Conservation (phyloP, 2,113 vertebrate genomes). For the Gadus macrocephalus region DNA sequence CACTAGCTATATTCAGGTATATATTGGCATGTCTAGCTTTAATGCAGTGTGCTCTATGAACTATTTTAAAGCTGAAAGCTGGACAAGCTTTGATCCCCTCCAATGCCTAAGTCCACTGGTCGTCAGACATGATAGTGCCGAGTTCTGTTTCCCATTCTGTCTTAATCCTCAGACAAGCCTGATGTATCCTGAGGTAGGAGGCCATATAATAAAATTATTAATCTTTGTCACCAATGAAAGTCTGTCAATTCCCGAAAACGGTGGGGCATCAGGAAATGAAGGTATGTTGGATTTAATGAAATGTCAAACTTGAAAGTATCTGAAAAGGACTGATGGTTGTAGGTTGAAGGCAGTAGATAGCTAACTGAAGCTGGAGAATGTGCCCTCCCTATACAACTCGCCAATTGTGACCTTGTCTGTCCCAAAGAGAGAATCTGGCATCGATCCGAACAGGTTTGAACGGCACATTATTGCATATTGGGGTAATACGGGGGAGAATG, state of each 20-base stretch:
- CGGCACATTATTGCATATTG: conserved; percentile 10
- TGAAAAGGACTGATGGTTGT: conserved; percentile 1
- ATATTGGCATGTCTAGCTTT: conserved; percentile 15
- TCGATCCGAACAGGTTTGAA: conserved; percentile 4
- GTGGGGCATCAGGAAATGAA: conserved; percentile 6
- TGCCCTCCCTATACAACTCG: conserved; percentile 1
- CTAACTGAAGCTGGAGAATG: conserved; percentile 6
- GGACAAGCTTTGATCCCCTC: conserved; percentile 7
- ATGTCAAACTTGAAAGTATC: neutral
- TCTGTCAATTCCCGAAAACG: neutral
- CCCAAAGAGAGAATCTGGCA: conserved; percentile 15
- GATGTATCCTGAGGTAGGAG: conserved; percentile 9
- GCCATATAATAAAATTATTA: conserved; percentile 6
- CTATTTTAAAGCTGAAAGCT: conserved; percentile 16
- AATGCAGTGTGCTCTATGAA: conserved; percentile 12
- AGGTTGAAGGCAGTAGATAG: conserved; percentile 6
- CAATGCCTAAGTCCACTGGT: neutral
- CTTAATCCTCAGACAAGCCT: conserved; percentile 7
- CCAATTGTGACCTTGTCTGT: conserved; percentile 7
- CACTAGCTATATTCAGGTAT: neutral
- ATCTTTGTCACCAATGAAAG: conserved; percentile 10
- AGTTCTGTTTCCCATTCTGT: conserved; percentile 4
- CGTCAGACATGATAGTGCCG: conserved; percentile 12
- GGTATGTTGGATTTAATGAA: conserved; percentile 5
- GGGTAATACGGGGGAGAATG: neutral